phyloP scores from a whole-genome alignment of 2,113 vertebrate genomes.

The Athene cunicularia region DNA sequence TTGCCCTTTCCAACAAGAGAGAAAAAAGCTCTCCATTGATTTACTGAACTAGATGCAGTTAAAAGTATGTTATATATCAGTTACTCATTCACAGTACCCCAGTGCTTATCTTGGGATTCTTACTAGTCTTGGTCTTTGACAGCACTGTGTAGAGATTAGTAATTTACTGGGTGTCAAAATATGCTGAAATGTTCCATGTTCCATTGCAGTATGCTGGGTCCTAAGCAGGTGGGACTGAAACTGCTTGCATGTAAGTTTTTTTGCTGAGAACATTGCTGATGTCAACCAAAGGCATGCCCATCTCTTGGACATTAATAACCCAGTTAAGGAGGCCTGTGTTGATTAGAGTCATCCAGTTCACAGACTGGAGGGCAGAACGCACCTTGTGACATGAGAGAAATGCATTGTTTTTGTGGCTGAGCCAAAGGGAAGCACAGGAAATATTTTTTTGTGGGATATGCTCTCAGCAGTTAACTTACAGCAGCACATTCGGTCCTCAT shows the following conservation, averaged over 20 bases:
- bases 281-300: not conserved
- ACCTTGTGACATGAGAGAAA: conserved; percentile 38
- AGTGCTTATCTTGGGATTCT: not conserved
- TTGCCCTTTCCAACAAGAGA: not conserved
- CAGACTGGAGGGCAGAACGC: conserved; percentile 26
- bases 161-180: not conserved
- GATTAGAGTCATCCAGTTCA: not conserved
- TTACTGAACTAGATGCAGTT: not conserved
- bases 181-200: not conserved
- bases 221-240: conserved; percentile 28
- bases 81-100: not conserved
- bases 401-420: not conserved
- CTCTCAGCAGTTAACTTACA: not conserved
- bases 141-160: not conserved
- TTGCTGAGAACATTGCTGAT: conserved; percentile 37
- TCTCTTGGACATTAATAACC: not conserved
- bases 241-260: not conserved
- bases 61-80: not conserved
- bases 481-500: not conserved
- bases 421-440: conserved; percentile 23
- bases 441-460: not conserved
- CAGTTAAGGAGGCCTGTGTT: not conserved
- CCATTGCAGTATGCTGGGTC: not conserved
- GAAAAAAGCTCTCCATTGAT: not conserved
- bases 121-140: not conserved